Conservation (phyloP, 2,888 invertebrate species). For the Platyscelio sp. region DNA sequence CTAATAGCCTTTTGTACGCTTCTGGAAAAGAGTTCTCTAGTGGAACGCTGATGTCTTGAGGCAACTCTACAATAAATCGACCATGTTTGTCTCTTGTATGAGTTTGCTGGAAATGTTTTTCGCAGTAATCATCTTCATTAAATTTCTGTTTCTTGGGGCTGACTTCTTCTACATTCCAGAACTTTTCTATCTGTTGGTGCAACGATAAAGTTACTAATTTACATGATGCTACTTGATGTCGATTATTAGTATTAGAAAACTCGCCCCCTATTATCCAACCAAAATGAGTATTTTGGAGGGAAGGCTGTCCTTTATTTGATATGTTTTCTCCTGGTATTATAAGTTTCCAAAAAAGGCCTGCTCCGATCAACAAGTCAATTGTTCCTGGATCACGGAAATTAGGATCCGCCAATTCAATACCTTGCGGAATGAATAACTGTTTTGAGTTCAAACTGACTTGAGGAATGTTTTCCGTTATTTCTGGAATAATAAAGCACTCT, state of each 20-base stretch:
- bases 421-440: background rate
- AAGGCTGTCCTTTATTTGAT: background rate
- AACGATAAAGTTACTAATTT: background rate
- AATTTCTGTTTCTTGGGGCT: background rate
- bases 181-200: background rate
- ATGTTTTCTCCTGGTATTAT: background rate
- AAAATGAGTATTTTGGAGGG: background rate
- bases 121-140: background rate
- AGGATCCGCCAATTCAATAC: background rate
- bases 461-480: background rate
- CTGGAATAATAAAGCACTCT: background rate
- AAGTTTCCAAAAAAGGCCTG: background rate
- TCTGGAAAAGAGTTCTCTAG: background rate
- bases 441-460: background rate
- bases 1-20: background rate
- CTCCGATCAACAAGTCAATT: background rate
- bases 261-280: background rate
- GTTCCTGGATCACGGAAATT: background rate
- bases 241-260: background rate
- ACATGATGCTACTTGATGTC: background rate
- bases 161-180: background rate
- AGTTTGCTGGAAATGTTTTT: background rate
- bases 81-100: background rate
- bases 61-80: background rate
- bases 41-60: background rate